A percentile compares a stretch with the other conserved stretches of the same genome.
Evolutionary conservation across 2,797 vertebrate species (phyloP).

Genomic region (Discoglossus pictus): DNA sequence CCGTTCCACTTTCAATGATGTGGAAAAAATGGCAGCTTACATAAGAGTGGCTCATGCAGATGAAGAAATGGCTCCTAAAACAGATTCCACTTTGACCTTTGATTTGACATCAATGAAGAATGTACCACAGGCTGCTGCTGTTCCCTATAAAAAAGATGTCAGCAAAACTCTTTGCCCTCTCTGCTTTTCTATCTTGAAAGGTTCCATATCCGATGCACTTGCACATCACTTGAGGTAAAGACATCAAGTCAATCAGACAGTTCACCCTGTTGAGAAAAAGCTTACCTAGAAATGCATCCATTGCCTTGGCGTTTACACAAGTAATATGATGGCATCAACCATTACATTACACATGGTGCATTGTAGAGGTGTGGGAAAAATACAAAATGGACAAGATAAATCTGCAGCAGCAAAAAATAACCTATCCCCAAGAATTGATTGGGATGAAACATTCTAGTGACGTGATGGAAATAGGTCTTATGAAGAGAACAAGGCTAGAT

Average conservation of each 20-base stretch:
- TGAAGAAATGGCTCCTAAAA: conserved; percentile 88
- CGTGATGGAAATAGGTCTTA: conserved; percentile 79
- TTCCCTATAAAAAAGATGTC: conserved; percentile 96
- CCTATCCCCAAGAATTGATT: conserved; percentile 73
- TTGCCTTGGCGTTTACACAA: conserved; percentile 96
- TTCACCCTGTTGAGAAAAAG: conserved; percentile 97
- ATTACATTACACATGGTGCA: conserved; percentile 96
- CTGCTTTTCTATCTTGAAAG: conserved; percentile 97
- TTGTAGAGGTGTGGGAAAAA: conserved; percentile 93
- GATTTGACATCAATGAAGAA: conserved; percentile 83
- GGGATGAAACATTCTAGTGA: conserved; percentile 84
- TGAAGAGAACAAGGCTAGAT: conserved; percentile 77
- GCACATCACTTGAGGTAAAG: conserved; percentile 93
- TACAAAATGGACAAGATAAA: conserved; percentile 93
- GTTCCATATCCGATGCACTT: conserved; percentile 94
- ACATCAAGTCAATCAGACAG: conserved; percentile 96
- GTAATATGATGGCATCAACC: conserved; percentile 98
- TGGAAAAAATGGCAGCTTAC: conserved; percentile 97
- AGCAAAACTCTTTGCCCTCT: conserved; percentile 97
- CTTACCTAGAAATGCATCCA: conserved; percentile 98
- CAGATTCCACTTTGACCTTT: conserved; percentile 94
- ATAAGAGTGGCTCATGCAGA: conserved; percentile 92
- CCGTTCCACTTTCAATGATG: conserved; percentile 95
- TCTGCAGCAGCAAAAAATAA: conserved; percentile 75
- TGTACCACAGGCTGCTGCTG: conserved; percentile 82